These are phyloP conservation scores for Synergus umbraculus DNA, from an alignment of 2,888 invertebrate species.

Conservation along the genomic window DNA sequence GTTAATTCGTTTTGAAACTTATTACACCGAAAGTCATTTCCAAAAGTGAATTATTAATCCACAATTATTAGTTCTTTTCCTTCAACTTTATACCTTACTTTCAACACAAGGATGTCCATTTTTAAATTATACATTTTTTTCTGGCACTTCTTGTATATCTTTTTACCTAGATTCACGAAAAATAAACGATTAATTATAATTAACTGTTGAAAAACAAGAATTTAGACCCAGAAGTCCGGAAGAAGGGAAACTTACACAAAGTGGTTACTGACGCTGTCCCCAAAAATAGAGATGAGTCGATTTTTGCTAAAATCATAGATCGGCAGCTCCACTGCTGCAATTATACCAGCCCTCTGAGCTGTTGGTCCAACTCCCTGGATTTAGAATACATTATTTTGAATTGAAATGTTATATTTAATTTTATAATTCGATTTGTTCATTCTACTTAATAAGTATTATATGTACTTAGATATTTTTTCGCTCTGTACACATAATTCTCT, in stretches of 20 bases:
- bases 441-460: no score
- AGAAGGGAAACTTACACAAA: slow-evolving; percentile 91
- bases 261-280: slow-evolving; percentile 91
- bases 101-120: slow-evolving; percentile 10
- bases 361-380: slow-evolving; percentile 92
- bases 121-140: slow-evolving; percentile 9
- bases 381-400: slow-evolving; percentile 41
- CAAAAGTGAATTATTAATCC: background rate
- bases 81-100: slow-evolving; percentile 29
- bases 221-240: slow-evolving; percentile 39
- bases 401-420: slow-evolving; percentile 15
- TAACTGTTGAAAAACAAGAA: slow-evolving; percentile 15
- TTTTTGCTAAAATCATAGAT: slow-evolving; percentile 95
- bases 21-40: background rate
- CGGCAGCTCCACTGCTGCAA: slow-evolving; percentile 96
- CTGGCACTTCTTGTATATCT: no score
- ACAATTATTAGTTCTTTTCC: slow-evolving; percentile 21
- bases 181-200: slow-evolving; percentile 14
- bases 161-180: slow-evolving; percentile 33
- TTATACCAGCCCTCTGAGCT: slow-evolving; percentile 94
- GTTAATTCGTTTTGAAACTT: slow-evolving; percentile 3
- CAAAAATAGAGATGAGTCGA: slow-evolving; percentile 83
- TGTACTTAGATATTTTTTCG: no score
- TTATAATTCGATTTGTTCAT: no score
- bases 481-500: no score